Conservation (phyloP, 92 coral and sea anemone genomes). For the Diadumene lineata region DNA sequence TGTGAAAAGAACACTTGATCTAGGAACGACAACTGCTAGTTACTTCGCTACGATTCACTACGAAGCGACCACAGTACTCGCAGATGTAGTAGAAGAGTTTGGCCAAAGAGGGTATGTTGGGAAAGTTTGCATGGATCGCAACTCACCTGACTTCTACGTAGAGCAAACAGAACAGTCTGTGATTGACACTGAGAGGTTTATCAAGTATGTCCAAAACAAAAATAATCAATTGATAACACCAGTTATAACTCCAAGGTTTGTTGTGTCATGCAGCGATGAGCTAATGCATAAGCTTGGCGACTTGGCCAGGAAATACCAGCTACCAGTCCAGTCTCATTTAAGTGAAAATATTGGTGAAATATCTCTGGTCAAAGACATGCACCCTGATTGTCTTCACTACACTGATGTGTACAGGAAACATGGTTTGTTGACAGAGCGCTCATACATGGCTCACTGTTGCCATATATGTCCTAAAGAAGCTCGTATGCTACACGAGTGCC, state of each 20-base stretch:
- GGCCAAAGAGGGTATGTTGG: conserved; percentile 83
- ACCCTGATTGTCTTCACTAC: conserved; percentile 45
- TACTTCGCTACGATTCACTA: conserved; percentile 83
- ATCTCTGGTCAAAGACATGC: conserved; percentile 29
- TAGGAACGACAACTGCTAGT: conserved; percentile 86
- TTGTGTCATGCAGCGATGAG: conserved; percentile 41
- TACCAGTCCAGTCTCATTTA: conserved; percentile 80
- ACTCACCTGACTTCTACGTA: conserved; percentile 65
- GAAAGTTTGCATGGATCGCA: conserved; percentile 81
- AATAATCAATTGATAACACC: conserved; percentile 70
- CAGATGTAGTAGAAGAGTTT: conserved; percentile 62
- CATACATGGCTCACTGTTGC: conserved; percentile 78
- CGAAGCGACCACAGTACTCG: conserved; percentile 62
- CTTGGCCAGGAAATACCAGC: conserved; percentile 55
- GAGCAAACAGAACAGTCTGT: conserved; percentile 69
- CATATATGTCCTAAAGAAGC: conserved; percentile 55
- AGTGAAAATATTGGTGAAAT: conserved; percentile 72
- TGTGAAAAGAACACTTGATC: conserved; percentile 62
- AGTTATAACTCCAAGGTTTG: conserved; percentile 86
- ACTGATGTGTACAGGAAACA: conserved; percentile 60
- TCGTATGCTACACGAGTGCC: conserved; percentile 31
- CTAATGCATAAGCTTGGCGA: conserved; percentile 60
- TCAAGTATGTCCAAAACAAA: conserved; percentile 22
- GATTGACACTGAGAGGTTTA: conserved; percentile 66
- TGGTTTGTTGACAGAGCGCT: conserved; percentile 58